Base-by-base conservation (phyloP, 2,888 invertebrate species). In the Dromius quadrimaculatus region DNA sequence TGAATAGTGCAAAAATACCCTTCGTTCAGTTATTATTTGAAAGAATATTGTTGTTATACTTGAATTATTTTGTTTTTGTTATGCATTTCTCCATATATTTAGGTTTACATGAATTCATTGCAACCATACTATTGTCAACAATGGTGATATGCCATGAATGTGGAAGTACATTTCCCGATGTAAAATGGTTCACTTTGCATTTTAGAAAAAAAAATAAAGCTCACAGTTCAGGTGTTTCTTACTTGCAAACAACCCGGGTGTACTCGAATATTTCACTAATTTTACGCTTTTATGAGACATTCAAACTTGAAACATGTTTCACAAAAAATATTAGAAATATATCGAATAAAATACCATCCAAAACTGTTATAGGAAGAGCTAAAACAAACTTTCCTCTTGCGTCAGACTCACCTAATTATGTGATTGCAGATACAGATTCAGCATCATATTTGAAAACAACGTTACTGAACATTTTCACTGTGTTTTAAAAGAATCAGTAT, bases 81-180 rank as follows among this genome's bases (percentile, higher is more conserved):
- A n/a, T n/a, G n/a, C n/a, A n/a, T n/a, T n/a, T n/a, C n/a, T n/a
- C n/a, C n/a, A n/a, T n/a, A n/a, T n/a, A n/a, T n/a, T n/a, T n/a
- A n/a, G n/a, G n/a, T n/a, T n/a, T n/a, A n/a, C n/a, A n/a, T n/a
- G n/a, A n/a, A n/a, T n/a, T n/a, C n/a, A n/a, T n/a, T n/a, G n/a
- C n/a, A n/a, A n/a, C n/a, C n/a, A n/a, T n/a, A n/a, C n/a, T n/a
- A n/a, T n/a, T n/a, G n/a, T n/a, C n/a, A n/a, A n/a, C n/a, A 9
- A 71, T 71, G 71, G 61, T 59, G 63, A 45, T 54, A 22, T 73
- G 72, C 45, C 68, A 61, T 22, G 43, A 43, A 50, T 73, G 71
- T 28, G 32, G 28, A 43, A 47, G 20, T 41, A 17, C 34, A 13
- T 72, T 73, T 43, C 23, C 62, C 38, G 20, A 50, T 6, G 17